Evolutionary conservation across 2,797 vertebrate species (phyloP), one percentile per base, ranked within the genome.

Genomic region (Sebastes iracundus): DNA sequence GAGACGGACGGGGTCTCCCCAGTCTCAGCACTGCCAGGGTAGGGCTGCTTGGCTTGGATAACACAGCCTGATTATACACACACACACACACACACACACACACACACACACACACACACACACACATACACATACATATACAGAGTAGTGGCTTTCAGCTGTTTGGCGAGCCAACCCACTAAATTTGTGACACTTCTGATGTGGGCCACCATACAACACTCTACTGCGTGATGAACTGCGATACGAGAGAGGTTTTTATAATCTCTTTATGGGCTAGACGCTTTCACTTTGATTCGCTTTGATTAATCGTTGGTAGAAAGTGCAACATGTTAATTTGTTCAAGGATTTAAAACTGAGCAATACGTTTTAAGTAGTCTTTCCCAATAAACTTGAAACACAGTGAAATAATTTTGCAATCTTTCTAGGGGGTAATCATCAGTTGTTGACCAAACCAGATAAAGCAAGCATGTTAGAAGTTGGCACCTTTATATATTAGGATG

Each of bases 1-100:
- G 81, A 82, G 49, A 52, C 46, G 46, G 92, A 90, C 60, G 69
- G 91, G 90, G 90, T 88, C 90, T 91, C 87, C 90, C 91, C 84
- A 84, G 81, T 55, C 84, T 85, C 79, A 52, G 82, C 80, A 69
- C 72, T 90, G 92, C 90, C 91, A 92, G 89, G 66, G 73, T 67
- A 86, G 81, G 85, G 84, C 85, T 81, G 81, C 80, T 85, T 86
- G 87, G 89, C 84, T 58, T 71, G 80, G 64, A 79, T 87, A 90
- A 90, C 84, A 85, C 75, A 73, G 85, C 32, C 85, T 76, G 79
- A 88, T 89, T 86, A 85, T 62, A 52, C 42, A 46, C 42, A 46
- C 69, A 71, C 33, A 71, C 33, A 72, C 46, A 71, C 28, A 72
- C 28, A 72, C 25, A 62, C 58, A 64, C 69, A 70, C 38, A 42